Evolutionary conservation across 2,113 vertebrate species (phyloP).

Genomic region (Varanus komodoensis): DNA sequence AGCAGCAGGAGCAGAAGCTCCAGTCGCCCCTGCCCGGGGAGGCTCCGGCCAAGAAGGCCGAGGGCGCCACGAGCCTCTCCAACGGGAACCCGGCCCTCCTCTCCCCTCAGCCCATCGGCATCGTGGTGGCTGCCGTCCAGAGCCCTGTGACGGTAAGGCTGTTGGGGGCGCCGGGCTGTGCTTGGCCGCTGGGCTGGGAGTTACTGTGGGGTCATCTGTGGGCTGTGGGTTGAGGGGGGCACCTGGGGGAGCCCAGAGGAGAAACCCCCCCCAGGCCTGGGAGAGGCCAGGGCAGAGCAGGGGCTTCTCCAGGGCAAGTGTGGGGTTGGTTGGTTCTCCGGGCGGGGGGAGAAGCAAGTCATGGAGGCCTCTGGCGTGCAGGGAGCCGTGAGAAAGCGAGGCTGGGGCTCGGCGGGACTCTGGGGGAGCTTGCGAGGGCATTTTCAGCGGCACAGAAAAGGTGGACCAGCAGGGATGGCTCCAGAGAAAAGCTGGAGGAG

Average conservation of each 20-base stretch:
- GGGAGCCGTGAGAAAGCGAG: not conserved
- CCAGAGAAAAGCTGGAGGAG: not conserved
- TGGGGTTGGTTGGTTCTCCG: not conserved
- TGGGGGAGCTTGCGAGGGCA: not conserved
- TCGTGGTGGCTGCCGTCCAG: constrained; percentile 92
- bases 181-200: accelerated
- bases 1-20: constrained; percentile 97
- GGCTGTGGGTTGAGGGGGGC: no score
- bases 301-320: no score
- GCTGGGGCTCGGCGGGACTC: no score
- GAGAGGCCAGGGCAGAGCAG: not conserved
- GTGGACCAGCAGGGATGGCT: not conserved
- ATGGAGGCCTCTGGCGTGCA: not conserved
- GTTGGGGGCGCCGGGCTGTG: not conserved
- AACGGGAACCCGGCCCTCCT: constrained; percentile 89
- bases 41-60: constrained; percentile 81
- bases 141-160: constrained; percentile 92
- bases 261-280: not conserved
- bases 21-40: constrained; percentile 92
- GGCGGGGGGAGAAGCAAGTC: no score
- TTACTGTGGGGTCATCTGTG: no score
- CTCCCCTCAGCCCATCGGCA: constrained; percentile 93
- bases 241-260: not conserved
- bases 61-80: constrained; percentile 81
- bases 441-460: not conserved